phyloP scores from a whole-genome alignment of 2,888 invertebrate genomes.

The Lasioglossum morio region DNA sequence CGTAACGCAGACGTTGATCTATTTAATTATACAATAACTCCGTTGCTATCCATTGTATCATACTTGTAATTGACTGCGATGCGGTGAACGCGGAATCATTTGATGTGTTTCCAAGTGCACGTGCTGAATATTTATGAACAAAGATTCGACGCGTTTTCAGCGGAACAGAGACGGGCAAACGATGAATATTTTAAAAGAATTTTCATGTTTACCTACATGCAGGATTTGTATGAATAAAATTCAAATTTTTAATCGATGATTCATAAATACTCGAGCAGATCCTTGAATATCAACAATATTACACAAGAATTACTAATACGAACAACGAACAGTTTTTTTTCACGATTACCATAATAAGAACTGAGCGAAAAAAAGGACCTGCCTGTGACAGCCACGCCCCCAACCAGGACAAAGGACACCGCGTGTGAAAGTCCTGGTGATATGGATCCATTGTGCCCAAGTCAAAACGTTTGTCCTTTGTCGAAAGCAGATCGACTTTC shows the following conservation, averaged over 20 bases:
- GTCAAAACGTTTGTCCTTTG: slow-evolving; percentile 73
- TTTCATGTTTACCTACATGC: too few species aligned
- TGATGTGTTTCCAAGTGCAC: not conserved
- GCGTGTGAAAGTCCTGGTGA: slow-evolving; percentile 77
- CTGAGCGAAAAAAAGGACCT: slow-evolving; percentile 47
- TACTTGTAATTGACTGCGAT: not conserved
- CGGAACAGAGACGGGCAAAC: not conserved
- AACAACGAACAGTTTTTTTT: not conserved
- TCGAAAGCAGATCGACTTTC: slow-evolving; percentile 48
- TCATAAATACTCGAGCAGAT: not conserved
- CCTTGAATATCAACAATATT: not conserved
- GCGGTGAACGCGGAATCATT: not conserved
- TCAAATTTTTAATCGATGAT: not conserved
- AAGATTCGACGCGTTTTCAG: not conserved
- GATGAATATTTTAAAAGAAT: not conserved
- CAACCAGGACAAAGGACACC: slow-evolving; percentile 65
- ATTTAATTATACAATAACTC: not conserved
- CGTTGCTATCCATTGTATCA: not conserved
- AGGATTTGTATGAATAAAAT: too few species aligned
- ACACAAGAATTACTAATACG: not conserved
- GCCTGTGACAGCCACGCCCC: slow-evolving; percentile 76
- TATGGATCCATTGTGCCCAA: slow-evolving; percentile 73
- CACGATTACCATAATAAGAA: slow-evolving; percentile 14
- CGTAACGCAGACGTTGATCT: not conserved
- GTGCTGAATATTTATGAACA: not conserved